Base-by-base conservation (phyloP, 2,113 vertebrate species). In the Hydrolagus affinis region DNA sequence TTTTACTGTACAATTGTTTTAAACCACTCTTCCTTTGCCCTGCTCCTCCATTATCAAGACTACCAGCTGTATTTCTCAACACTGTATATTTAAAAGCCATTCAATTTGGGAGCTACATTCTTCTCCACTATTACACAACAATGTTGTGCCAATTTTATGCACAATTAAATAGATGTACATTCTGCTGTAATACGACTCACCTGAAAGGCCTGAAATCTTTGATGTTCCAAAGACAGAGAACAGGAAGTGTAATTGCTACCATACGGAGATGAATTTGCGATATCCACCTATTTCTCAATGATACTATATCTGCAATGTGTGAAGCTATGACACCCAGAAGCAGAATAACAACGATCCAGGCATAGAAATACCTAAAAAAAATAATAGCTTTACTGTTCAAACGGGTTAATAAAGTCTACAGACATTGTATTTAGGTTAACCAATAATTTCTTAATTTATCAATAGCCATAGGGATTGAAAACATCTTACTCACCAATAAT, bases 161-260 rank as follows among this genome's bases (percentile, higher is more conserved):
- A 44, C 44, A 44, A 44, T 44, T 44, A 44, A 44, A 44, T 44
- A 44, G 44, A 44, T 44, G 44, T 44, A 44, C n/a, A 44, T 44
- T 44, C 44, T 44, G 44, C 6, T 3, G 44, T 44, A 83, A 66
- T 30, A 83, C 19, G 11, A 64, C 60, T 66, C 62, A 83, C 78
- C 14, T 83, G 78, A 83, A 83, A 83, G 78, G 78, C 17, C 23
- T 30, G 25, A 83, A 83, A 28, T 83, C 14, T 66, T 83, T 83
- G 14, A 83, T 0, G 17, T 83, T 83, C 78, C 78, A 83, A 68
- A 83, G 59, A 60, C 78, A 83, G 15, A 83, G 32, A 66, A 28
- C 15, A 32, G 78, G 78, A 83, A 83, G 78, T 19, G 78, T 68
- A 32, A 83, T 0, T 66, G 28, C 62, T 83, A 83, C 62, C 15